These are phyloP conservation scores for Stegodyphus mimosarum DNA, from an alignment of 1,140 invertebrate species.

Conservation along the genomic window DNA sequence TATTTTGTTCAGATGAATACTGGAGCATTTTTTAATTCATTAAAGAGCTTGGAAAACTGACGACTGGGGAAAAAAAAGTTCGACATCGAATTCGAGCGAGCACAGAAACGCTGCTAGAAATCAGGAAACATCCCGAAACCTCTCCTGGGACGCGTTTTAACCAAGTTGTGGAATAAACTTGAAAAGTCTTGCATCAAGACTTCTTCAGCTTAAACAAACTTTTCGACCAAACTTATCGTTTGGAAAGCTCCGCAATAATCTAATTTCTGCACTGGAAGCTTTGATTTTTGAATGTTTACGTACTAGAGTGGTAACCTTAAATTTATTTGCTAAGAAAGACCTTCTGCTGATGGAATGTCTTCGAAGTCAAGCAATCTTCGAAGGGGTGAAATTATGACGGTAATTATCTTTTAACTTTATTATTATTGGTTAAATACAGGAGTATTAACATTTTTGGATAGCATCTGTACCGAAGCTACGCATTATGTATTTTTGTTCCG, in stretches of 20 bases:
- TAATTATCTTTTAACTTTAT: too few species aligned
- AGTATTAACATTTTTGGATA: too few species aligned
- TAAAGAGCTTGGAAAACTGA: slow-evolving; percentile 24
- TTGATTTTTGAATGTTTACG: slow-evolving; percentile 26
- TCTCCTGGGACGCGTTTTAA: slow-evolving; percentile 38
- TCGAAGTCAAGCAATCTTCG: too few species aligned
- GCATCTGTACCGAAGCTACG: too few species aligned
- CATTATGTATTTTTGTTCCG: too few species aligned
- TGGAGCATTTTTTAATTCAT: slow-evolving; percentile 41
- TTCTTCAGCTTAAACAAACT: slow-evolving; percentile 23
- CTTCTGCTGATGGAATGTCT: too few species aligned
- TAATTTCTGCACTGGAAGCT: slow-evolving; percentile 21
- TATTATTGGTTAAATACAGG: too few species aligned
- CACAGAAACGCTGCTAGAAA: too few species aligned
- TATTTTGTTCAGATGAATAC: slow-evolving; percentile 38
- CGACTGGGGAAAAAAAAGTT: not conserved
- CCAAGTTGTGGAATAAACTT: slow-evolving; percentile 29
- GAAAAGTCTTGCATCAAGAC: slow-evolving; percentile 18
- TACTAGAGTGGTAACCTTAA: too few species aligned
- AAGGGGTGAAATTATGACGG: too few species aligned
- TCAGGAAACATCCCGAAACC: not conserved
- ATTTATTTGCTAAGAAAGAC: too few species aligned
- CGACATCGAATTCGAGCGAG: not conserved
- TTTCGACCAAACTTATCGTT: not conserved
- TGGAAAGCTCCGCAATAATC: slow-evolving; percentile 12